Evolutionary conservation across 1,140 invertebrate genomes (phyloP).

Genomic region (Spodoptera frugiperda): DNA sequence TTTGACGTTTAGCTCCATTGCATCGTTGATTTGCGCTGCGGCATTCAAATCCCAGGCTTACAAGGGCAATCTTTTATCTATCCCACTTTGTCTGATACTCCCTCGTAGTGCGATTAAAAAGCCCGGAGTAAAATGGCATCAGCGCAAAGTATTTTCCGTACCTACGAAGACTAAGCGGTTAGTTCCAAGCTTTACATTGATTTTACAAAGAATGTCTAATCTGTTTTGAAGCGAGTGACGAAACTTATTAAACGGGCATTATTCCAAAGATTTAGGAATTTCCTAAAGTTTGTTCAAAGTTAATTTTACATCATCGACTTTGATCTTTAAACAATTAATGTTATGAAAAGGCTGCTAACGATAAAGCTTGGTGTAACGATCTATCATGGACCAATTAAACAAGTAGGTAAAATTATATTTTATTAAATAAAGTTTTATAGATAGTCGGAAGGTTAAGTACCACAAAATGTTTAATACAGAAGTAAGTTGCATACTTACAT

Average conservation of each 20-base stretch:
- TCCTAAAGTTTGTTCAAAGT: slow-evolving; percentile 35
- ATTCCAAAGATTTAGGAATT: slow-evolving; percentile 44
- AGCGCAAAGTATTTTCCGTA: not conserved
- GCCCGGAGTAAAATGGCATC: not conserved
- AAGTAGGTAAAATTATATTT: not conserved
- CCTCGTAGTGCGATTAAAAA: slow-evolving; percentile 5
- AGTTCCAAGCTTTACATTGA: slow-evolving; percentile 28
- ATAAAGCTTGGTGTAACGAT: slow-evolving; percentile 24
- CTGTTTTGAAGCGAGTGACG: slow-evolving; percentile 39
- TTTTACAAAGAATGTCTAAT: slow-evolving; percentile 47
- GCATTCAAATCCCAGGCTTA: slow-evolving; percentile 3
- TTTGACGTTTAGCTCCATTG: slow-evolving; percentile 27
- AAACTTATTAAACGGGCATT: slow-evolving; percentile 45
- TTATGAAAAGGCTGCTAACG: slow-evolving; percentile 40
- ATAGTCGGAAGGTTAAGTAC: no score
- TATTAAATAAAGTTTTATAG: not conserved
- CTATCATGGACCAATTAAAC: slow-evolving; percentile 7
- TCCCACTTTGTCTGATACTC: slow-evolving; percentile 3
- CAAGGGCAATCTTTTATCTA: slow-evolving; percentile 26
- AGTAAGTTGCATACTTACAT: not conserved
- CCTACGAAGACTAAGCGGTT: slow-evolving; percentile 1
- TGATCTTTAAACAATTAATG: slow-evolving; percentile 45
- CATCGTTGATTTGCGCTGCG: slow-evolving; percentile 27
- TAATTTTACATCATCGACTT: slow-evolving; percentile 47
- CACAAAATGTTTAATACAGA: not conserved